These are phyloP conservation scores for Melolontha melolontha DNA, from an alignment of 2,888 invertebrate species.

Conservation along the genomic window DNA sequence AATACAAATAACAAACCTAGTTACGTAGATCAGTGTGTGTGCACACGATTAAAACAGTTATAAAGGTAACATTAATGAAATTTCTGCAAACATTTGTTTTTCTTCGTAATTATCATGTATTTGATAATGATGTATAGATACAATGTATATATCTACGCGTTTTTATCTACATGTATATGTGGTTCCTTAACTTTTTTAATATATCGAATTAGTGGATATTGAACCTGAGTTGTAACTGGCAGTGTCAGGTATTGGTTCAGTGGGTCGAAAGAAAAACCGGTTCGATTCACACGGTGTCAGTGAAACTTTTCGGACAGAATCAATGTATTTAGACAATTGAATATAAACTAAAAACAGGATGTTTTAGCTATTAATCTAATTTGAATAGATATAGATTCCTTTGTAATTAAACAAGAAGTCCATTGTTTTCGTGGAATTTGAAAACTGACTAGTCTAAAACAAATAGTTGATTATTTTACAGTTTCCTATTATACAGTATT, in stretches of 20 bases:
- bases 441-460: too few species aligned
- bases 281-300: constrained; percentile 33
- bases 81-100: too few species aligned
- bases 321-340: constrained; percentile 19
- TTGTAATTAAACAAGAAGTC: too few species aligned
- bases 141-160: too few species aligned
- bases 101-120: not conserved
- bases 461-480: too few species aligned
- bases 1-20: too few species aligned
- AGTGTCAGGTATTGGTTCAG: constrained; percentile 22
- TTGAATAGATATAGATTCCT: not conserved
- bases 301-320: constrained; percentile 26
- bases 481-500: too few species aligned
- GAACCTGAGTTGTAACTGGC: constrained; percentile 24
- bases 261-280: constrained; percentile 35
- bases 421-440: too few species aligned
- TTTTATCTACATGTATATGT: not conserved
- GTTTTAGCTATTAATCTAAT: constrained; percentile 1
- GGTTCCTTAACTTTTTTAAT: not conserved
- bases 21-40: too few species aligned
- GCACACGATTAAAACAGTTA: too few species aligned
- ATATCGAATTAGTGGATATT: constrained; percentile 4
- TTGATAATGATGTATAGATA: not conserved
- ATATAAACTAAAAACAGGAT: constrained; percentile 28
- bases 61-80: too few species aligned